phyloP scores from a whole-genome alignment of 2,113 vertebrate species.

The Corythoichthys intestinalis region DNA sequence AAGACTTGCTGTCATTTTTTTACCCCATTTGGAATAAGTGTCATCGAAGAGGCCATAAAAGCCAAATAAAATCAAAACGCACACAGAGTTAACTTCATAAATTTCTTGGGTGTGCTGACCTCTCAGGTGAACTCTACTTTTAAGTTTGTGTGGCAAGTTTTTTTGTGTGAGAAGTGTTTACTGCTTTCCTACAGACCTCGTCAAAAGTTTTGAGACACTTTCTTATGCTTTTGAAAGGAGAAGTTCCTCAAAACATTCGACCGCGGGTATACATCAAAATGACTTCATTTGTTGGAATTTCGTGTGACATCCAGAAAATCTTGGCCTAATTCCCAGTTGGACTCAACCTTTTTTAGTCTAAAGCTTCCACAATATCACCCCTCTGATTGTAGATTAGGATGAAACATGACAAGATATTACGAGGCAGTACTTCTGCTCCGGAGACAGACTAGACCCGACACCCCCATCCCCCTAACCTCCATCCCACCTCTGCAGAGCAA shows the following conservation, averaged over 20 bases:
- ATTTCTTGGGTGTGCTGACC: not conserved
- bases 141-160: not conserved
- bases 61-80: not conserved
- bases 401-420: not conserved
- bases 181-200: not conserved
- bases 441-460: not conserved
- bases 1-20: not conserved
- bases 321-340: not conserved
- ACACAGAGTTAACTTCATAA: not conserved
- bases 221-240: too few species aligned
- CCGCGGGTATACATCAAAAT: not conserved
- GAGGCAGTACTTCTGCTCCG: not conserved
- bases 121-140: not conserved
- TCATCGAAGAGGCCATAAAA: not conserved
- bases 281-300: not conserved
- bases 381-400: not conserved
- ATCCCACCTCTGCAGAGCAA: not conserved
- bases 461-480: not conserved
- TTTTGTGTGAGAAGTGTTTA: not conserved
- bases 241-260: too few species aligned
- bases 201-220: too few species aligned
- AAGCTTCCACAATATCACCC: not conserved
- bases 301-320: not conserved
- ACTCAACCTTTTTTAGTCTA: not conserved
- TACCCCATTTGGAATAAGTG: not conserved